Evolutionary conservation across 1,140 invertebrate genomes (phyloP), one percentile per base, ranked within the genome.

Genomic region (Rhopalosiphum maidis): DNA sequence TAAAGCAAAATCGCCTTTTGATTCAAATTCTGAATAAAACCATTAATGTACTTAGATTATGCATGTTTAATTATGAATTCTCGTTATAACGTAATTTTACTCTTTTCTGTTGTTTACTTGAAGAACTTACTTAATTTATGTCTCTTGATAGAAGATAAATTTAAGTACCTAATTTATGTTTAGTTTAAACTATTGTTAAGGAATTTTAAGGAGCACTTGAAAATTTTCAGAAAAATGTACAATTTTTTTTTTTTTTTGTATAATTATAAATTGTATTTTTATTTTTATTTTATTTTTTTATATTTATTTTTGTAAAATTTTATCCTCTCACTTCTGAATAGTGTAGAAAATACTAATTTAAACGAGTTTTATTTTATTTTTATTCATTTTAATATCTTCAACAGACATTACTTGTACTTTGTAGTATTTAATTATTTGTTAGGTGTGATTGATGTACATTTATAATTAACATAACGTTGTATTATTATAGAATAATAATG

Each of bases 401-500:
- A 48, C 46, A 51, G 51, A 46, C 35, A 48, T 87, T n/a, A 87
- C 25, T n/a, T 88, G 21, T 51, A 51, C 5, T 88, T 22, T 88
- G 7, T 51, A 51, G 86, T 54, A 51, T 88, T 51, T 35, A n/a
- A 88, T 88, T 51, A 35, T 35, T 51, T 54, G 51, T 88, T 88
- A 51, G 18, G 46, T 88, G 41, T 30, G 43, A 88, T 88, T 21
- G 21, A 48, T 88, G n/a, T 88, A 88, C 2, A 86, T 86, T 86
- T 60, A 60, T 60, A n/a, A 43, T 86, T 46, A 86, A 83, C 35
- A 30, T n/a, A n/a, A 83, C 21, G 3, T 85, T 46, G 30, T 86
- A 86, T 86, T 43, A 46, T 48, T 86, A 43, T 86, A 54, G 21
- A 89, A 89, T 54, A 89, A 89, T 89, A 89, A 89, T 89, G n/a